phyloP scores from a whole-genome alignment of 2,113 vertebrate species.

The Alaudala cheleensis region DNA sequence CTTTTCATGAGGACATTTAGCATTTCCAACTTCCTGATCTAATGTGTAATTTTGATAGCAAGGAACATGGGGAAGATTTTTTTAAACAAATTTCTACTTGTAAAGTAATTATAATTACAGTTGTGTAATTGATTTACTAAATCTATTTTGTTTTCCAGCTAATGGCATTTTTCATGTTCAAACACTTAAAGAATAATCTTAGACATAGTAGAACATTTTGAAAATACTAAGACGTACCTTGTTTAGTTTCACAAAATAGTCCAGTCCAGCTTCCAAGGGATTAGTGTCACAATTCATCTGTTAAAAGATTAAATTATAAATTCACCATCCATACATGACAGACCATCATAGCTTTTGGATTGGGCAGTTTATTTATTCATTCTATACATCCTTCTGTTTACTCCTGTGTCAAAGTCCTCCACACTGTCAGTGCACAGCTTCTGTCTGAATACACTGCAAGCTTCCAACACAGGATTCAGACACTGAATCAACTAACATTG shows the following conservation, averaged over 20 bases:
- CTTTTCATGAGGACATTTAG: not conserved
- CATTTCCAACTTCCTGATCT: not conserved
- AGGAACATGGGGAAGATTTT: not conserved
- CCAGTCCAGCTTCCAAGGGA: slow-evolving; percentile 93
- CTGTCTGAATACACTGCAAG: not conserved
- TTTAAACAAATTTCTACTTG: not conserved
- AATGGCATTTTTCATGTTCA: not conserved
- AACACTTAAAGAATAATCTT: not conserved
- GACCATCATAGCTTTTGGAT: not conserved
- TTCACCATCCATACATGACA: not conserved
- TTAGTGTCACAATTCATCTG: slow-evolving; percentile 99
- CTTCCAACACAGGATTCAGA: not conserved
- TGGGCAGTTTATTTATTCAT: not conserved
- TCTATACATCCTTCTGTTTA: not conserved
- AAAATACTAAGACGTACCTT: slow-evolving; percentile 81
- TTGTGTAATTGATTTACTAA: not conserved
- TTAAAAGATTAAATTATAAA: slow-evolving; percentile 29
- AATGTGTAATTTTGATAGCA: not conserved
- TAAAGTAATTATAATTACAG: not conserved
- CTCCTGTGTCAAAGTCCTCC: not conserved
- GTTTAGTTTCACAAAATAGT: slow-evolving; percentile 93
- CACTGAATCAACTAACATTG: not conserved
- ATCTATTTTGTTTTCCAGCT: not conserved
- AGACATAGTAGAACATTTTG: not conserved
- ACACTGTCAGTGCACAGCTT: not conserved